Evolutionary conservation across 1,140 invertebrate species (phyloP), one percentile per base, ranked within the genome.

Genomic region (Papilio machaon): DNA sequence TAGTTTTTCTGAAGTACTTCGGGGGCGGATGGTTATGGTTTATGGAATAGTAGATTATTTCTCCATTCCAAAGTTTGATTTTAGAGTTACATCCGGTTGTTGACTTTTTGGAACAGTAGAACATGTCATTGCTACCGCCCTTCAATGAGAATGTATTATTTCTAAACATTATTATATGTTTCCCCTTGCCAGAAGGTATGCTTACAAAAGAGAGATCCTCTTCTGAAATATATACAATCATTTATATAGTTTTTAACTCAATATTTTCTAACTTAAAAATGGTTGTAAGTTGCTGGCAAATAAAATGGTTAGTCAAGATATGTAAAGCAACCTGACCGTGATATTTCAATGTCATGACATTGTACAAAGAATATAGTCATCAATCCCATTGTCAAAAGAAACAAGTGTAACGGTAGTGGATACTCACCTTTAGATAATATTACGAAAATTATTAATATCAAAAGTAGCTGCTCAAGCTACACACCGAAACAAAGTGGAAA

Each of bases 91-190:
- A 90, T 4, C 85, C 84, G 6, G 46, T 82, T 76, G 70, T 82
- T 6, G 79, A 76, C 70, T 88, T 88, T 58, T 82, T 88, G 4
- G 87, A 87, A 58, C 88, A 90, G 79, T 89, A 89, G 75, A 84
- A 89, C 30, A 82, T 80, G 23, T 85, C 80, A 10, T 77, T 82
- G 35, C 82, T 86, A 9, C 83, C 77, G 13, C 87, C 87, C 79
- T 85, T 84, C 15, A 86, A 73, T 10, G 88, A 87, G 80, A 85
- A 90, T 1, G 85, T 86, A 76, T 88, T 82, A 2, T 82, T 84
- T 58, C 85, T 17, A 10, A 85, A 79, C n/a, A 90, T 11, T 8
- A 90, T 84, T 15, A 88, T 23, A 43, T 86, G 70, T 30, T 86
- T 87, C 0, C 87, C 83, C 58, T 84, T 87, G 8, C 79, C 73